Conservation (phyloP, 2,797 vertebrate genomes). For the Glyptemys insculpta region DNA sequence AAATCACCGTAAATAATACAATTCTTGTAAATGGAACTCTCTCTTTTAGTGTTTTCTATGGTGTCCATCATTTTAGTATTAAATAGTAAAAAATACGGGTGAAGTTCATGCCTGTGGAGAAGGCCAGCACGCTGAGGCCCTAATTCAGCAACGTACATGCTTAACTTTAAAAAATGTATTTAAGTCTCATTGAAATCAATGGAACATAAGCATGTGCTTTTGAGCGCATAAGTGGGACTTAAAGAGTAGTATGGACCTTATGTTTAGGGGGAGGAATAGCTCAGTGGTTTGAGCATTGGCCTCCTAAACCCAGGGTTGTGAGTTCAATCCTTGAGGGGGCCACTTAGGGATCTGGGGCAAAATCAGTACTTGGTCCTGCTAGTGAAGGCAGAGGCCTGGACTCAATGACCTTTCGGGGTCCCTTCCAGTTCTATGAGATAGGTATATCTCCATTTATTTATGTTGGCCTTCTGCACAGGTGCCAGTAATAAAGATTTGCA, state of each 20-base stretch:
- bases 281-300: too few relatives aligned
- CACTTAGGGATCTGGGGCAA: too few relatives aligned
- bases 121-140: background rate
- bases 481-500: background rate
- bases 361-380: too few relatives aligned
- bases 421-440: too few relatives aligned
- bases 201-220: background rate
- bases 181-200: background rate
- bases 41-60: background rate
- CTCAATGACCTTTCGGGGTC: too few relatives aligned
- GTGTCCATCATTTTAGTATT: background rate
- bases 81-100: rapidly evolving
- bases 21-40: background rate
- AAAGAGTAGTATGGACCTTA: background rate
- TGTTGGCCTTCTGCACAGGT: background rate
- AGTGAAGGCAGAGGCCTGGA: too few relatives aligned
- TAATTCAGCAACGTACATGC: background rate
- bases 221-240: background rate
- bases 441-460: too few relatives aligned
- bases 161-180: background rate
- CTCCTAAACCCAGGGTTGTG: too few relatives aligned
- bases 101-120: background rate
- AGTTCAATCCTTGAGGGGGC: too few relatives aligned
- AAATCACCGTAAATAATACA: background rate
- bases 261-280: background rate